Percentiles rank a stretch among this genome's conserved stretches.
phyloP scores from a whole-genome alignment of 64 coral and sea anemone species.

The Stichodactyla mertensii region DNA sequence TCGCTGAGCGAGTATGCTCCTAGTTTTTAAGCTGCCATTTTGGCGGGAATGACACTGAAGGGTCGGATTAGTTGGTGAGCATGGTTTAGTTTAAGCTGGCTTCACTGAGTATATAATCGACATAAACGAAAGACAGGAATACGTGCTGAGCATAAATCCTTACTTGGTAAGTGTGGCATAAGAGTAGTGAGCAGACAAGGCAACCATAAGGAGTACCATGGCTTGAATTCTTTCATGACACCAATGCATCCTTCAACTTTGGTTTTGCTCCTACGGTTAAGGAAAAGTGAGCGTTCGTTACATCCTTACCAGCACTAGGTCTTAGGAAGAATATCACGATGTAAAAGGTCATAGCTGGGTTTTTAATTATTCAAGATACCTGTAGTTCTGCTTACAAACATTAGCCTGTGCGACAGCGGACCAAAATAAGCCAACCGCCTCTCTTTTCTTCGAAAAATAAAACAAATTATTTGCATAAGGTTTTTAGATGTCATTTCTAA shows the following conservation, averaged over 20 bases:
- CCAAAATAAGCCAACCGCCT: constrained; percentile 5
- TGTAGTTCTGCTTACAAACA: constrained; percentile 15
- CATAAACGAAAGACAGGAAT: background rate
- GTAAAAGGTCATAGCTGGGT: background rate
- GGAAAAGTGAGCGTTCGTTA: background rate
- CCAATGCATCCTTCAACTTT: constrained; percentile 3
- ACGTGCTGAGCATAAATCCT: background rate
- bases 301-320: background rate
- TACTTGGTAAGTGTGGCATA: background rate
- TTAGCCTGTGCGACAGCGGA: background rate
- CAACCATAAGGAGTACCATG: background rate
- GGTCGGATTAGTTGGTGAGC: background rate
- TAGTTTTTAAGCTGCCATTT: background rate
- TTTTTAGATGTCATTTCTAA: constrained; percentile 16
- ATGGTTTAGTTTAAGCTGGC: background rate
- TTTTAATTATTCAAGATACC: constrained; percentile 25
- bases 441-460: background rate
- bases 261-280: background rate
- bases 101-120: background rate
- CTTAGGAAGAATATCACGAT: background rate
- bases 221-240: constrained; percentile 4
- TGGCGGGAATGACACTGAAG: background rate
- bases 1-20: background rate
- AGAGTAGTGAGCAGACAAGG: background rate
- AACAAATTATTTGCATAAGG: constrained; percentile 23